Conservation (phyloP, 2,888 invertebrate genomes). For the Thera obeliscata region DNA sequence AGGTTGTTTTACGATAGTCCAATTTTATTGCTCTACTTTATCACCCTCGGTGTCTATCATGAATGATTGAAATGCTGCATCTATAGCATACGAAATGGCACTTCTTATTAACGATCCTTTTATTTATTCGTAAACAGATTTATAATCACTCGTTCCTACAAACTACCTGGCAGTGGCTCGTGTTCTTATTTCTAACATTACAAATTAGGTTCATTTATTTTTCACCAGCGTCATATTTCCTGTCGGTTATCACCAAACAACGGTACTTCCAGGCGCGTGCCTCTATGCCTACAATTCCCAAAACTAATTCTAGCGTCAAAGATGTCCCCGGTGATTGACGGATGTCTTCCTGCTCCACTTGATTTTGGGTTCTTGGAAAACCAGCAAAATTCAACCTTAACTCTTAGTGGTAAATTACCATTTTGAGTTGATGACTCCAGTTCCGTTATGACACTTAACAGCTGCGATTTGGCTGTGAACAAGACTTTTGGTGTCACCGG, state of each 20-base stretch:
- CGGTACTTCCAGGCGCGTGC: slow-evolving; percentile 52
- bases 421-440: slow-evolving; percentile 38
- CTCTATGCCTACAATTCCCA: slow-evolving; percentile 57
- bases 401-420: slow-evolving; percentile 43
- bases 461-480: slow-evolving; percentile 61
- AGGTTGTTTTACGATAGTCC: slow-evolving; percentile 62
- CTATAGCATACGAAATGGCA: slow-evolving; percentile 30
- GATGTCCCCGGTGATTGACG: slow-evolving; percentile 67
- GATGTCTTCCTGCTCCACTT: slow-evolving; percentile 70
- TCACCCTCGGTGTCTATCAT: slow-evolving; percentile 56
- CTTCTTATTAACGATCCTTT: slow-evolving; percentile 43
- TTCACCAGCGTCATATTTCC: slow-evolving; percentile 47
- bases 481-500: slow-evolving; percentile 59
- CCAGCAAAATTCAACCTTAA: slow-evolving; percentile 50
- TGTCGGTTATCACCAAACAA: slow-evolving; percentile 47
- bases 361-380: slow-evolving; percentile 36
- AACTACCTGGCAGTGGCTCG: slow-evolving; percentile 9
- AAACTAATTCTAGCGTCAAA: slow-evolving; percentile 64
- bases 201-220: slow-evolving; percentile 44
- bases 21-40: slow-evolving; percentile 59
- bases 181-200: slow-evolving; percentile 20
- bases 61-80: slow-evolving; percentile 54
- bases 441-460: slow-evolving; percentile 51
- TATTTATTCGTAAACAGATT: slow-evolving; percentile 41
- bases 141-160: slow-evolving; percentile 40